Evolutionary conservation across 1,140 invertebrate genomes (phyloP).

Genomic region (Trichoplusia ni): DNA sequence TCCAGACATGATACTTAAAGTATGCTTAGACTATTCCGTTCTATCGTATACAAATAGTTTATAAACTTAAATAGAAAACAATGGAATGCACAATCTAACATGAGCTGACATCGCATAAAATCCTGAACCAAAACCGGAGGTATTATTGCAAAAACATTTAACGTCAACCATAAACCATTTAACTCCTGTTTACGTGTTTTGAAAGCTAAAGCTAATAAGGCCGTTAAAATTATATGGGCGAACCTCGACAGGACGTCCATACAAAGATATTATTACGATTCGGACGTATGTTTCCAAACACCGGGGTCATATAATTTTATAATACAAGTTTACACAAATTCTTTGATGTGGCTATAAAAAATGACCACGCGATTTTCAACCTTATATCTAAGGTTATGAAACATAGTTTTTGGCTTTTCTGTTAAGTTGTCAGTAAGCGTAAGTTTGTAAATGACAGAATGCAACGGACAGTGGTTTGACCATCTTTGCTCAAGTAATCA

Average conservation of each 20-base stretch:
- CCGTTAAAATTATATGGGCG: conserved; percentile 67
- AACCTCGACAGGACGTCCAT: conserved; percentile 49
- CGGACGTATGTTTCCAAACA: conserved; percentile 59
- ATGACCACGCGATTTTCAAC: not conserved
- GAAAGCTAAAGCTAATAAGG: conserved; percentile 65
- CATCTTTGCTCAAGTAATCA: conserved; percentile 45
- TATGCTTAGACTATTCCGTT: no score
- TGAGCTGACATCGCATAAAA: conserved; percentile 1
- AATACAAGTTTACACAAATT: conserved; percentile 45
- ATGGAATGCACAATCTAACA: not conserved
- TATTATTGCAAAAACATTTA: conserved; percentile 52
- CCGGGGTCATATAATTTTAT: conserved; percentile 62
- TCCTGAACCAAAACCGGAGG: not conserved
- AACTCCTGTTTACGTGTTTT: conserved; percentile 61
- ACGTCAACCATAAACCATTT: conserved; percentile 57
- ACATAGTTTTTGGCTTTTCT: not conserved
- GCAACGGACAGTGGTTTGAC: conserved; percentile 33
- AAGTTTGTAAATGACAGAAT: conserved; percentile 7
- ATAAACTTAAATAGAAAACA: no score
- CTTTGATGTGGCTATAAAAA: conserved; percentile 4
- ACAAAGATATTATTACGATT: conserved; percentile 53
- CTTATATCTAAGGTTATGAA: not conserved
- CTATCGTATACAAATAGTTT: no score
- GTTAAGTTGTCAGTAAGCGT: not conserved
- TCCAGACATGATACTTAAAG: no score